Conservation (phyloP, 2,797 vertebrate species). For the Liasis olivaceus region DNA sequence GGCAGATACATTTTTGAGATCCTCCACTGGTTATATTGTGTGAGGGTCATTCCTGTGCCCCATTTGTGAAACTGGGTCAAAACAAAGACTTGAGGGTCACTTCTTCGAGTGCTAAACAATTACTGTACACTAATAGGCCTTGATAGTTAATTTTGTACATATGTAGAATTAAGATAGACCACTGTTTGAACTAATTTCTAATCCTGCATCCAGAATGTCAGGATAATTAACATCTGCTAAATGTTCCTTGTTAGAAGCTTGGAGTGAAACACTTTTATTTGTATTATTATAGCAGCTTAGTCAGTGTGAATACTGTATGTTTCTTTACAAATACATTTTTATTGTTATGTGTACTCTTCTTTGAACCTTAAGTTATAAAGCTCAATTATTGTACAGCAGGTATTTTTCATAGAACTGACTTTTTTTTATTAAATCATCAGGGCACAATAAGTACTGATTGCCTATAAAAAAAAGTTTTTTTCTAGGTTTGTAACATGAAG, state of each 20-base stretch:
- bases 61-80: constrained; percentile 78
- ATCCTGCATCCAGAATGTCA: constrained; percentile 59
- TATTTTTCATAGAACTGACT: constrained; percentile 59
- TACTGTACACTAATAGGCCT: constrained; percentile 86
- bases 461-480: constrained; percentile 58
- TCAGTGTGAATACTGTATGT: background rate
- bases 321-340: constrained; percentile 38
- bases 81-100: constrained; percentile 83
- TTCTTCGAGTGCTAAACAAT: constrained; percentile 89
- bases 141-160: constrained; percentile 78
- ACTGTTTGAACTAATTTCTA: constrained; percentile 68
- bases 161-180: constrained; percentile 66
- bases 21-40: constrained; percentile 71
- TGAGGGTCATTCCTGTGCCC: constrained; percentile 70
- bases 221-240: constrained; percentile 67
- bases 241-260: constrained; percentile 42
- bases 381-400: constrained; percentile 44
- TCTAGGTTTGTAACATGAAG: constrained; percentile 46
- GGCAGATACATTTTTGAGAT: constrained; percentile 72
- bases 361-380: constrained; percentile 53
- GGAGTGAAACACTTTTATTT: constrained; percentile 40
- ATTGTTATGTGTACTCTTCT: constrained; percentile 46
- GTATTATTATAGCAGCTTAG: constrained; percentile 19
- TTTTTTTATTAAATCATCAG: constrained; percentile 41
- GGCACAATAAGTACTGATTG: constrained; percentile 68